phyloP scores from a whole-genome alignment of 2,797 vertebrate species.

The Sandelia bainsii region DNA sequence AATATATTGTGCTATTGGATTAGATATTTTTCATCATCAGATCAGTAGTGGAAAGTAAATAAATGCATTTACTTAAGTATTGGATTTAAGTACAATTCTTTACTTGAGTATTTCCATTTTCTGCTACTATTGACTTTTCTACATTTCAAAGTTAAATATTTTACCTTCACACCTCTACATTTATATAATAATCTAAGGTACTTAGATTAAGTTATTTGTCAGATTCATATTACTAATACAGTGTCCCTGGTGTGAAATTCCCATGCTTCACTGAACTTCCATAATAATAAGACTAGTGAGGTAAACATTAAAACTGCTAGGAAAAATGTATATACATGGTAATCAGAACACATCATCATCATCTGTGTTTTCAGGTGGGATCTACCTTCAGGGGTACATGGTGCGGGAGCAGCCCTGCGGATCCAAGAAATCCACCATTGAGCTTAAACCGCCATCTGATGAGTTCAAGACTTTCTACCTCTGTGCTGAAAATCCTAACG shows the following conservation, averaged over 20 bases:
- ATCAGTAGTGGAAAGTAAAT: too few species aligned
- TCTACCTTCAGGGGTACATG: conserved; percentile 92
- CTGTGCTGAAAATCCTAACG: conserved; percentile 89
- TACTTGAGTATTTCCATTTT: too few species aligned
- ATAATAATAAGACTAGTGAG: not conserved
- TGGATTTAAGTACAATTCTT: too few species aligned
- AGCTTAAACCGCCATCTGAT: conserved; percentile 91
- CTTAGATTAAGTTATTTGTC: not conserved
- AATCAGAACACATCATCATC: not conserved
- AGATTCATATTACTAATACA: too few species aligned
- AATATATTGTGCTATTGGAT: too few species aligned
- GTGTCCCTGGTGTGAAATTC: too few species aligned
- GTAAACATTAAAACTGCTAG: not conserved
- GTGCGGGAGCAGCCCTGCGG: conserved; percentile 88
- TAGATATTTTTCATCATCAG: too few species aligned
- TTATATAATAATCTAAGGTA: too few species aligned
- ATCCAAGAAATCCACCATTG: conserved; percentile 89
- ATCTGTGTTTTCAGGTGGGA: conserved; percentile 83
- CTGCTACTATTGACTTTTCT: too few species aligned
- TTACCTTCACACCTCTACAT: too few species aligned
- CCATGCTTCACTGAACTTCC: not conserved
- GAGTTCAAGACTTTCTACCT: conserved; percentile 93
- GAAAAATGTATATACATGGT: not conserved
- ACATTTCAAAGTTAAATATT: too few species aligned
- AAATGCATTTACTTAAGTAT: too few species aligned